phyloP scores from a whole-genome alignment of 2,888 invertebrate genomes.

The Anorthoa munda region DNA sequence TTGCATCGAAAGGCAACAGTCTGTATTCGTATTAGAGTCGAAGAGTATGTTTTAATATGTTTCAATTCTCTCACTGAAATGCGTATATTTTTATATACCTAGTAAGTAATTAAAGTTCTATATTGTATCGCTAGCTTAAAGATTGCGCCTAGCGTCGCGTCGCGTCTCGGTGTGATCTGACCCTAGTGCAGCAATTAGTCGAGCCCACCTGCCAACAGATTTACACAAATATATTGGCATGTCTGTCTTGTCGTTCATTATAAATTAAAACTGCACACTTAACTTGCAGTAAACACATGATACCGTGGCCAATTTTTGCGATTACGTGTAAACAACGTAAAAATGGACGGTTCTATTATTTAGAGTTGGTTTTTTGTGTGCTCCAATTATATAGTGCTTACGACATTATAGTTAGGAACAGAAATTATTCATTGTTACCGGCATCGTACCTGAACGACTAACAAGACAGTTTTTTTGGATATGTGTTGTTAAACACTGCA shows the following conservation, averaged over 20 bases:
- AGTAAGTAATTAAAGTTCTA: neutral
- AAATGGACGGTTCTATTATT: conserved; percentile 25
- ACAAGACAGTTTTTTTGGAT: neutral
- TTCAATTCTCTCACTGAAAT: too few relatives aligned
- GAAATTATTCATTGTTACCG: conserved; percentile 32
- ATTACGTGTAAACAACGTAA: conserved; percentile 51
- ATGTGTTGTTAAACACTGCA: neutral
- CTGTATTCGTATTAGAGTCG: neutral
- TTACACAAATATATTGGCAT: conserved; percentile 52
- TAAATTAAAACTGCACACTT: conserved; percentile 39
- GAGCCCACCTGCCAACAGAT: conserved; percentile 47
- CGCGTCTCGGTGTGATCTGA: neutral
- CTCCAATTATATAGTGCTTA: conserved; percentile 60
- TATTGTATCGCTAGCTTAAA: neutral
- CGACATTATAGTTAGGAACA: conserved; percentile 20
- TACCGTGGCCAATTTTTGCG: conserved; percentile 54
- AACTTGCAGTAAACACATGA: conserved; percentile 31
- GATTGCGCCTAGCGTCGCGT: neutral
- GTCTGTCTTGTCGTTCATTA: conserved; percentile 42
- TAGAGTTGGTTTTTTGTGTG: conserved; percentile 53
- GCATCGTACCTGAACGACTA: neutral
- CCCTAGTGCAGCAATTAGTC: conserved; percentile 40
- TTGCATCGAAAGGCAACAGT: too few relatives aligned
- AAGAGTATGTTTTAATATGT: too few relatives aligned
- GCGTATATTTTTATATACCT: neutral